Evolutionary conservation across 2,888 invertebrate species (phyloP).

Genomic region (Embidobia sp.): DNA sequence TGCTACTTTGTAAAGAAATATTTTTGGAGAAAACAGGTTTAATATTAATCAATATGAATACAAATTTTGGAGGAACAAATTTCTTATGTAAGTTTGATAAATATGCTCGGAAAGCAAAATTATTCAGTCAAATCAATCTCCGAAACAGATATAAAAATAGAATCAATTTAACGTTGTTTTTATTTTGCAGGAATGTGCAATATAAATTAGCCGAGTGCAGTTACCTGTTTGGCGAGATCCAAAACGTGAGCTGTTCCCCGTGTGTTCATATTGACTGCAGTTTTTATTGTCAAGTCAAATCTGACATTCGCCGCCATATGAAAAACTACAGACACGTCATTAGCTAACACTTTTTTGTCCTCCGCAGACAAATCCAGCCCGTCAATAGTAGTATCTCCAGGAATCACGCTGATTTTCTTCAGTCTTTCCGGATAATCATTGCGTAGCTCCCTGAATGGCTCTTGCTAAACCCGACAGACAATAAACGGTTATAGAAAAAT

Average conservation of each 20-base stretch:
- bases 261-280: slow-evolving; percentile 86
- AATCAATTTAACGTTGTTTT: no score
- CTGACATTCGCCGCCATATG: slow-evolving; percentile 94
- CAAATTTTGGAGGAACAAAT: no score
- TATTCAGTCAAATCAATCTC: no score
- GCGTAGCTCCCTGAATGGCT: slow-evolving; percentile 81
- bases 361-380: slow-evolving; percentile 84
- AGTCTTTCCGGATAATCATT: slow-evolving; percentile 83
- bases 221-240: slow-evolving; percentile 81
- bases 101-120: no score
- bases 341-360: slow-evolving; percentile 84
- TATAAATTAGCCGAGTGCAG: no score
- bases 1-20: no score
- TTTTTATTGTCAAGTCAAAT: slow-evolving; percentile 86
- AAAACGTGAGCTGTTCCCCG: slow-evolving; percentile 84
- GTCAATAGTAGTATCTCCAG: slow-evolving; percentile 85
- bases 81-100: no score
- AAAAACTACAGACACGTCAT: slow-evolving; percentile 88
- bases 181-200: no score
- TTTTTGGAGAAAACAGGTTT: no score
- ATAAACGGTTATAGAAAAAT: slow-evolving; percentile 7
- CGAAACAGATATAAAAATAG: no score
- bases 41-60: no score
- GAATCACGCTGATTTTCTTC: slow-evolving; percentile 85
- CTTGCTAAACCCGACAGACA: slow-evolving; percentile 71